Evolutionary conservation across 2,888 invertebrate genomes (phyloP).

Genomic region (Microplitis deprimator): DNA sequence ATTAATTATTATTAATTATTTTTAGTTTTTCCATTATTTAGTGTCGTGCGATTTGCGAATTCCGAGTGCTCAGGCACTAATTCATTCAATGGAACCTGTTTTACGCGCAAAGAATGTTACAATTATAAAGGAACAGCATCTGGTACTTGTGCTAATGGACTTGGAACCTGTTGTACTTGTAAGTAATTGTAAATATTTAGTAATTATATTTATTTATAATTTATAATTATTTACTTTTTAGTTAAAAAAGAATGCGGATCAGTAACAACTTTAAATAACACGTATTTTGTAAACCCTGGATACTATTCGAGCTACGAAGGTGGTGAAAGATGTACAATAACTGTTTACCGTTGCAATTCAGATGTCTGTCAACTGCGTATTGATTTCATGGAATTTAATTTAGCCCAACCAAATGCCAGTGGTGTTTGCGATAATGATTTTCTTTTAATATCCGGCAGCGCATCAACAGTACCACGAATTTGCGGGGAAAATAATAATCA

Average conservation of each 20-base stretch:
- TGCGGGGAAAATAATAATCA: conserved; percentile 89
- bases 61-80: conserved; percentile 79
- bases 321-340: conserved; percentile 80
- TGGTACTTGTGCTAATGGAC: conserved; percentile 81
- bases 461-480: conserved; percentile 78
- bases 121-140: conserved; percentile 81
- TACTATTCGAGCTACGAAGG: conserved; percentile 82
- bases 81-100: conserved; percentile 82
- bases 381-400: conserved; percentile 82
- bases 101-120: conserved; percentile 82
- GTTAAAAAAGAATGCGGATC: conserved; percentile 83
- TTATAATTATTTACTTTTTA: conserved; percentile 65
- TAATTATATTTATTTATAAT: not conserved
- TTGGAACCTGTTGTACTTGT: conserved; percentile 90
- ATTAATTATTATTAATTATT: conserved; percentile 3
- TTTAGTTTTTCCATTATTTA: conserved; percentile 79
- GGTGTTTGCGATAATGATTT: conserved; percentile 82
- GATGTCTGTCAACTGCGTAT: conserved; percentile 84
- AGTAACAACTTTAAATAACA: conserved; percentile 82
- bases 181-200: conserved; percentile 66
- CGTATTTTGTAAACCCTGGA: conserved; percentile 85
- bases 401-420: conserved; percentile 82
- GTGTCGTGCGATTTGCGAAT: conserved; percentile 85
- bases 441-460: conserved; percentile 80
- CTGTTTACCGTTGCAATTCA: conserved; percentile 79